Evolutionary conservation across 2,797 vertebrate genomes (phyloP), one percentile per base, ranked within the genome.

Genomic region (Anomalospiza imberbis): DNA sequence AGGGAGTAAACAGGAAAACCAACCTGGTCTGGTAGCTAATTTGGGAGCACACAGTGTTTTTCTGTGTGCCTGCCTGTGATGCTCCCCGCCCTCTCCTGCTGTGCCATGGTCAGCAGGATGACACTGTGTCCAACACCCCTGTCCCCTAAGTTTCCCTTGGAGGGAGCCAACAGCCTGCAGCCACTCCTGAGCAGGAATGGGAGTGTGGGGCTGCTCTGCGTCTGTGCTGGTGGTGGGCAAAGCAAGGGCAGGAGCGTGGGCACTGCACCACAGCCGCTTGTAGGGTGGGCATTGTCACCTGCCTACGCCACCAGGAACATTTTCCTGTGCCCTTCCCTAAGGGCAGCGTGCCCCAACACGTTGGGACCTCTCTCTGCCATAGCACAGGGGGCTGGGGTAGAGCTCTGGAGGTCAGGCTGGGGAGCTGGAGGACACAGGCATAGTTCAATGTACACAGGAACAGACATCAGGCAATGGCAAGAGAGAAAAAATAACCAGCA

Each of bases 1-100:
- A 38, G 21, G 78, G 51, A 92, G 73, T 92, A 96, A 97, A 96
- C 95, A 96, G 94, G 94, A 96, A 96, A 96, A 94, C 91, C 92
- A 83, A 85, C 92, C 93, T 95, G 89, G 48, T 36, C 51, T 71
- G 63, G 73, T 9, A 71, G 79, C 89, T 97, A 93, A 91, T 57
- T 92, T 73, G 48, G 87, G 87, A 96, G 85, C 62, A 34, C 26
- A 13, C 4, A 47, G 19, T 32, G 54, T 57, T 66, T 83, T 58
- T 51, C 25, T 7, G 1, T 34, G 17, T 63, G 42, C n/a, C 57
- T 73, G 63, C 18, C 55, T 0, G 2, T n/a, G 48, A 70, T 26
- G 55, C 40, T 70, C 53, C 58, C 77, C 0, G 0, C 48, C 32
- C 29, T 51, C 31, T 81, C 62, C 58, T 62, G 70, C 50, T 7